A percentile compares a stretch with the other conserved stretches of the same genome.
phyloP scores from a whole-genome alignment of 2,113 vertebrate species.

The Zonotrichia leucophrys region DNA sequence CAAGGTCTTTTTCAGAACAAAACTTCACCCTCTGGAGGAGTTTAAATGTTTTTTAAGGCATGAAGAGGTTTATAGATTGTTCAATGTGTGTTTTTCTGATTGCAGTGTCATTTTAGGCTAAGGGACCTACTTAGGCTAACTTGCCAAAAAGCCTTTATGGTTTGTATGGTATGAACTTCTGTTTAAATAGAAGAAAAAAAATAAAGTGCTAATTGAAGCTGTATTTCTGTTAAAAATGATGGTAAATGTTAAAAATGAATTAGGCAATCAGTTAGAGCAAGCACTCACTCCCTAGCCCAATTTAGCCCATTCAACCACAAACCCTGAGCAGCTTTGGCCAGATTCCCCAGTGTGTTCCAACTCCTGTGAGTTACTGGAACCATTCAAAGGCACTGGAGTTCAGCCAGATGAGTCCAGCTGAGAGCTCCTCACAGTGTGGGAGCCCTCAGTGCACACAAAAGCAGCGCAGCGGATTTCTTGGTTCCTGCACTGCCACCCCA shows the following conservation, averaged over 20 bases:
- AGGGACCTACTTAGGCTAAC: background rate
- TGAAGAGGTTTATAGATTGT: background rate
- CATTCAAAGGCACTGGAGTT: slow-evolving; percentile 4
- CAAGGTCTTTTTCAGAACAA: background rate
- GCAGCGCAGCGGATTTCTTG: slow-evolving; percentile 34
- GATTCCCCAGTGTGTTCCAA: slow-evolving; percentile 33
- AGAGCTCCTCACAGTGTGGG: background rate
- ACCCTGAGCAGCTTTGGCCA: slow-evolving; percentile 6
- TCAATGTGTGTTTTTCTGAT: background rate
- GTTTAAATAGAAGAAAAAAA: background rate
- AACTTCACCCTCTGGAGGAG: background rate
- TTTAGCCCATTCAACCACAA: slow-evolving; percentile 56
- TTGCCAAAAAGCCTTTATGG: background rate
- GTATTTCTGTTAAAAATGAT: slow-evolving; percentile 8
- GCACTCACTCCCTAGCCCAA: background rate
- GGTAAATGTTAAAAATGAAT: background rate
- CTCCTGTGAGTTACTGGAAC: slow-evolving; percentile 48
- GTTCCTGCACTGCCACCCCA: background rate
- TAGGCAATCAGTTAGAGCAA: background rate
- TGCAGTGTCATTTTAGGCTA: background rate
- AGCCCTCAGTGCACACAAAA: slow-evolving; percentile 24
- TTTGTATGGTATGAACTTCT: background rate
- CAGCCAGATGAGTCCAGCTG: slow-evolving; percentile 38
- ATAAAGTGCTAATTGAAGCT: background rate
- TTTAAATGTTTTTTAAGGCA: background rate